Evolutionary conservation across 2,113 vertebrate species (phyloP).

Genomic region (Sceloporus undulatus): DNA sequence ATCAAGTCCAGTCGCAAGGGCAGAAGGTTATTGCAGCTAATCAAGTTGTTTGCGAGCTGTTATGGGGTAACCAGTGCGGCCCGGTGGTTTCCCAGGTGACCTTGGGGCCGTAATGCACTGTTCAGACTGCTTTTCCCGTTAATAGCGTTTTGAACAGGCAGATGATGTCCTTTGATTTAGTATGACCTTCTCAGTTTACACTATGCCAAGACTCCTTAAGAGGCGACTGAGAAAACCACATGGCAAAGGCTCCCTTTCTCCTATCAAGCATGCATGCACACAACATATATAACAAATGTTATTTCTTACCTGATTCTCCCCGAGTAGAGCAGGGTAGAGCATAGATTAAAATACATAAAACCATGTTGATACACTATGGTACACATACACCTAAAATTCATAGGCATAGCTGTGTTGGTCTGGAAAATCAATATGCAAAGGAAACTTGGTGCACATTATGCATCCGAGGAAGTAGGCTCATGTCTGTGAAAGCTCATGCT

Average conservation of each 20-base stretch:
- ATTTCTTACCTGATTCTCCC: too few relatives aligned
- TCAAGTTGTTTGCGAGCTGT: constrained; percentile 59
- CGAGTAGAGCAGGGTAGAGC: too few relatives aligned
- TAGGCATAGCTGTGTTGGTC: too few relatives aligned
- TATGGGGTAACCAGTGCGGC: constrained; percentile 39
- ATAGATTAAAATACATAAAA: too few relatives aligned
- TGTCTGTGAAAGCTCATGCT: too few relatives aligned
- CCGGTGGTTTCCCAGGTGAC: constrained; percentile 61
- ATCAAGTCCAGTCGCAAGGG: constrained; percentile 59
- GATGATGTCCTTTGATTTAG: constrained; percentile 73
- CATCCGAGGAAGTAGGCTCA: too few relatives aligned
- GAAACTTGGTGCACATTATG: too few relatives aligned
- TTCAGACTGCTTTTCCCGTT: constrained; percentile 59
- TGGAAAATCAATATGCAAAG: too few relatives aligned
- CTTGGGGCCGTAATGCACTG: constrained; percentile 53
- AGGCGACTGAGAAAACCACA: constrained; percentile 29
- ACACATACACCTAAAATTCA: too few relatives aligned
- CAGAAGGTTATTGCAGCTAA: constrained; percentile 69
- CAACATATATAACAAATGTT: too few relatives aligned
- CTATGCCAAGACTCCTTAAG: constrained; percentile 54
- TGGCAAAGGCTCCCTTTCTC: neutral
- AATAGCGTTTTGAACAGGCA: constrained; percentile 70
- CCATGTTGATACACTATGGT: too few relatives aligned
- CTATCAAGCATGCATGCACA: neutral
- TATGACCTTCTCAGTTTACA: constrained; percentile 71